Evolutionary conservation across 1,140 invertebrate genomes (phyloP).

Genomic region (Lepeophtheirus salmonis): DNA sequence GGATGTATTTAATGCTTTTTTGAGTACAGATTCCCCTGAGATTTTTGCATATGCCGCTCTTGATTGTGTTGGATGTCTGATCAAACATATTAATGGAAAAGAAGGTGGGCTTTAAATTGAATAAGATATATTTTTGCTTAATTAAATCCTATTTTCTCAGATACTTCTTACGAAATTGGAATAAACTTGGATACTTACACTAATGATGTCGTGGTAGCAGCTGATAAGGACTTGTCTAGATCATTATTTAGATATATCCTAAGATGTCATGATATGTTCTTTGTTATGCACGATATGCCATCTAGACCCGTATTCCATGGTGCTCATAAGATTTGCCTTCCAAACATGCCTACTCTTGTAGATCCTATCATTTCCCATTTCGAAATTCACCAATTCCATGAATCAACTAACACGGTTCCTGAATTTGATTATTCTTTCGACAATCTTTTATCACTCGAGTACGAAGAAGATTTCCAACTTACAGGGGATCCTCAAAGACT

Average conservation of each 20-base stretch:
- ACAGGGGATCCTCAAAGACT: slow-evolving; percentile 65
- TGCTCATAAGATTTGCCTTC: slow-evolving; percentile 58
- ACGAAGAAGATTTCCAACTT: slow-evolving; percentile 27
- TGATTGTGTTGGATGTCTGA: slow-evolving; percentile 71
- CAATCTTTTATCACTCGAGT: not conserved
- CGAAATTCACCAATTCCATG: slow-evolving; percentile 31
- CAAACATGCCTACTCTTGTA: slow-evolving; percentile 52
- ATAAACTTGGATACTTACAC: too few relatives aligned
- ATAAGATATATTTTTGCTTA: too few relatives aligned
- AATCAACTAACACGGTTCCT: not conserved
- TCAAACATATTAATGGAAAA: slow-evolving; percentile 42
- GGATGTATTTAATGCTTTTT: slow-evolving; percentile 78
- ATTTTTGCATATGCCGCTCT: slow-evolving; percentile 83
- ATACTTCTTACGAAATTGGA: too few relatives aligned
- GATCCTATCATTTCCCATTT: slow-evolving; percentile 63
- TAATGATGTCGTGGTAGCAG: too few relatives aligned
- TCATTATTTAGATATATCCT: slow-evolving; percentile 67
- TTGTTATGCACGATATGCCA: slow-evolving; percentile 83
- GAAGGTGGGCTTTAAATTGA: slow-evolving; percentile 24
- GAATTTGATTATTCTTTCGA: slow-evolving; percentile 8
- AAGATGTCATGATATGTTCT: slow-evolving; percentile 61
- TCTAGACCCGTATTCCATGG: slow-evolving; percentile 80
- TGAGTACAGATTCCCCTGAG: slow-evolving; percentile 70
- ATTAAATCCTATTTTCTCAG: too few relatives aligned
- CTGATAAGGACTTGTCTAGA: slow-evolving; percentile 44